These are phyloP conservation scores for Poecile montanus DNA, from an alignment of 2,797 vertebrate genomes.

Conservation along the genomic window DNA sequence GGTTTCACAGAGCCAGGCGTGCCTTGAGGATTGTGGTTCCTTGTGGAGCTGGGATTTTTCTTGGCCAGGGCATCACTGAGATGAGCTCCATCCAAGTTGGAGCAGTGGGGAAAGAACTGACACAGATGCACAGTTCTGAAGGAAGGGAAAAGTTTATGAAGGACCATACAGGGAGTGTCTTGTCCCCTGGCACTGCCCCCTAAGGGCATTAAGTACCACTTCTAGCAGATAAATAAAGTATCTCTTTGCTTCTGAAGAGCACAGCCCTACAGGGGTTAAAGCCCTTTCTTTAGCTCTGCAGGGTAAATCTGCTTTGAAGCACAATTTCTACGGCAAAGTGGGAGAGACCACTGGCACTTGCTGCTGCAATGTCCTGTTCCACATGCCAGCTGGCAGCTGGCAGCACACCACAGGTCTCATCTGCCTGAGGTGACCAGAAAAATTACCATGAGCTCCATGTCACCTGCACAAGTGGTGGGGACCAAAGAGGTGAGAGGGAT, in stretches of 20 bases:
- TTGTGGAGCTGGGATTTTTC: neutral
- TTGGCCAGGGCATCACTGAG: rapidly evolving
- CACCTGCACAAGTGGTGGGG: neutral
- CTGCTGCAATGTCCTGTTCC: neutral
- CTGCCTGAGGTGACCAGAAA: neutral
- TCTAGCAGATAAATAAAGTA: neutral
- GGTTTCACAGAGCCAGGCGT: neutral
- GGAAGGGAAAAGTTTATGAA: neutral
- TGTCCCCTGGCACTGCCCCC: neutral
- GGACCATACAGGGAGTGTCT: neutral
- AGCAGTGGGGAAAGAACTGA: neutral
- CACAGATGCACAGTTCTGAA: neutral
- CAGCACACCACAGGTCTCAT: neutral
- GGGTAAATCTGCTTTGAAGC: neutral
- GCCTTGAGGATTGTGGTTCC: neutral
- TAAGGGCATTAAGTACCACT: neutral
- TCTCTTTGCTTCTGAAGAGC: neutral
- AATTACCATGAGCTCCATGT: neutral
- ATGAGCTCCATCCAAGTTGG: neutral
- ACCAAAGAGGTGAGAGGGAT: neutral
- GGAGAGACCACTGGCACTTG: neutral
- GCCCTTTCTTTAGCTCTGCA: neutral
- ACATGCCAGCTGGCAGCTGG: rapidly evolving
- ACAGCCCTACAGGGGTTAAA: neutral
- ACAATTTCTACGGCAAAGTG: rapidly evolving